A percentile compares a stretch with the other conserved stretches of the same genome.
Conservation (phyloP, 2,113 vertebrate genomes). For the Equus quagga region DNA sequence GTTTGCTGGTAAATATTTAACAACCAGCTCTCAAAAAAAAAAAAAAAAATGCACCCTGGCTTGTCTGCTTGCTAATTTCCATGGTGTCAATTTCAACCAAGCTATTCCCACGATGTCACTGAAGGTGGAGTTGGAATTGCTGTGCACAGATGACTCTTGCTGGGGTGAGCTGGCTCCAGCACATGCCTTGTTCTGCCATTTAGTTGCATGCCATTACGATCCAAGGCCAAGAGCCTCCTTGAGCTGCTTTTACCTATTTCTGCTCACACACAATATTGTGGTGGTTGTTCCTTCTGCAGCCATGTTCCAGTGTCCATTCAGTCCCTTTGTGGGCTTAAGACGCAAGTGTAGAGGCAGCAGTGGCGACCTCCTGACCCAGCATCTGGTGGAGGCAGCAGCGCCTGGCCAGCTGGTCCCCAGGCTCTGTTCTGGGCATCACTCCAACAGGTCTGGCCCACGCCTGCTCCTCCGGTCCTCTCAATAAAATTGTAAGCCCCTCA, state of each 20-base stretch:
- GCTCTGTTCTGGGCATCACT: background rate
- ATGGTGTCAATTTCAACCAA: background rate
- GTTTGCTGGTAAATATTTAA: background rate
- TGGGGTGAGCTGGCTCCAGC: background rate
- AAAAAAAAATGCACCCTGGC: background rate
- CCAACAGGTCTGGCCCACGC: background rate
- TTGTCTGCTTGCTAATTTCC: background rate
- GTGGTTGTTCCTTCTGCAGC: background rate
- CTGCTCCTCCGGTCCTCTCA: background rate
- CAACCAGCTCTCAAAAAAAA: background rate
- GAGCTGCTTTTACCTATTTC: background rate
- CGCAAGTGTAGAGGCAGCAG: background rate
- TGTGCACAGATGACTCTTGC: background rate
- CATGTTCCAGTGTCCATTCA: background rate
- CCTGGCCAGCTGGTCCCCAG: background rate
- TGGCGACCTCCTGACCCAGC: background rate
- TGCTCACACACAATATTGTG: background rate
- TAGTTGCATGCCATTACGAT: background rate
- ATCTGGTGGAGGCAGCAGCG: background rate
- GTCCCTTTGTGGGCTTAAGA: background rate
- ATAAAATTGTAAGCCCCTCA: constrained; percentile 37
- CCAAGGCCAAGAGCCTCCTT: background rate
- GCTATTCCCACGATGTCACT: background rate
- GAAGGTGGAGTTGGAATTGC: background rate
- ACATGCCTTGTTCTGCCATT: background rate